Percentiles rank a stretch among this genome's conserved stretches.
Evolutionary conservation across 2,797 vertebrate genomes (phyloP).

Genomic region (Coluber constrictor): DNA sequence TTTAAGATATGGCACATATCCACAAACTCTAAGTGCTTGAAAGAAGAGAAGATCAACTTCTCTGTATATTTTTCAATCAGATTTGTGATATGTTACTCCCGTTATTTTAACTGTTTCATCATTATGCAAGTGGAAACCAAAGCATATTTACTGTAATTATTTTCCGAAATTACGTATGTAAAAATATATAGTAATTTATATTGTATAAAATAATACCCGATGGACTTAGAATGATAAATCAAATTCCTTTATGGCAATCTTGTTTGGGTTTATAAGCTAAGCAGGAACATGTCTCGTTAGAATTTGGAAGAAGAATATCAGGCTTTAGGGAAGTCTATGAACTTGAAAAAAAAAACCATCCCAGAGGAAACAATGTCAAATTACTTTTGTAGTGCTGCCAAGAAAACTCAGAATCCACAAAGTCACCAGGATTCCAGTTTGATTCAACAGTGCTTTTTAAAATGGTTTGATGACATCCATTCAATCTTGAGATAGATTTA

Average conservation of each 20-base stretch:
- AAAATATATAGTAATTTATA: conserved; percentile 70
- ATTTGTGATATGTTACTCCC: conserved; percentile 1
- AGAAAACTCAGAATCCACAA: not conserved
- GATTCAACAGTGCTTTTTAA: conserved; percentile 48
- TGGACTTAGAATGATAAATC: conserved; percentile 67
- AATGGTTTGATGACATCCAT: conserved; percentile 73
- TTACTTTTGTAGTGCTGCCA: not conserved
- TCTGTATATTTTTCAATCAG: not conserved
- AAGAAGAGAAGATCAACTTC: conserved; percentile 21
- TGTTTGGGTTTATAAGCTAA: not conserved
- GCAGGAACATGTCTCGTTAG: not conserved
- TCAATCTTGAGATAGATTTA: conserved; percentile 73
- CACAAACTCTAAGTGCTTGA: conserved; percentile 27
- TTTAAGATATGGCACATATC: conserved; percentile 50
- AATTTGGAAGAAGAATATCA: not conserved
- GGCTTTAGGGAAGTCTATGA: not conserved
- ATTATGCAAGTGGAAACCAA: conserved; percentile 30
- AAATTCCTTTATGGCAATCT: conserved; percentile 62
- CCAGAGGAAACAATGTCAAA: not conserved
- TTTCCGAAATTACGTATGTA: conserved; percentile 52
- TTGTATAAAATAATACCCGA: conserved; percentile 75
- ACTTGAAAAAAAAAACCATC: not conserved
- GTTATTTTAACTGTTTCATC: conserved; percentile 30
- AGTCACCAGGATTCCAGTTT: not conserved
- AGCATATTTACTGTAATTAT: not conserved